Conservation (phyloP, 2,113 vertebrate genomes). For the Trogon melanurus region DNA sequence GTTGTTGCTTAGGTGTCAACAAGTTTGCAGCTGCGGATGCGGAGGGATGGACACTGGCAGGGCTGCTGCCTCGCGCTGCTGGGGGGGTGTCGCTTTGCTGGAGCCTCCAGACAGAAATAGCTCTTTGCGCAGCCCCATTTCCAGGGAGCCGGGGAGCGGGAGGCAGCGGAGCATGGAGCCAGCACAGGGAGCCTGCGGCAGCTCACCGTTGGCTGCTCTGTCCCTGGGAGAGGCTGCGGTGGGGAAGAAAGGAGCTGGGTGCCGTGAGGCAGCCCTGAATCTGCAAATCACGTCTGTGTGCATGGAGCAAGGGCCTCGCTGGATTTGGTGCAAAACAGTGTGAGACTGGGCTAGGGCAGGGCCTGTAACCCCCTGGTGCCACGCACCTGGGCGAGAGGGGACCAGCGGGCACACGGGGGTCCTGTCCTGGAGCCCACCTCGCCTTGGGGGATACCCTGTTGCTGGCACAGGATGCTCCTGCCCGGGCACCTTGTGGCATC, state of each 20-base stretch:
- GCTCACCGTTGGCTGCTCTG: background rate
- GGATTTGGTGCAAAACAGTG: background rate
- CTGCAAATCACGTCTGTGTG: background rate
- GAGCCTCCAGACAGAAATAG: background rate
- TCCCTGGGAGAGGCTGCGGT: background rate
- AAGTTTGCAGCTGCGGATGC: background rate
- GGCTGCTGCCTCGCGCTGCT: background rate
- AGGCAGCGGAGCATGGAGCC: background rate
- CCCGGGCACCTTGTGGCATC: rapidly evolving
- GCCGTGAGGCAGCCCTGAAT: background rate
- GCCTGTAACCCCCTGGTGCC: background rate
- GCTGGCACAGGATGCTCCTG: background rate
- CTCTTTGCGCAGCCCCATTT: background rate
- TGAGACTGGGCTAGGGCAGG: background rate
- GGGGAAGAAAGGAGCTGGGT: background rate
- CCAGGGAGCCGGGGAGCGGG: background rate
- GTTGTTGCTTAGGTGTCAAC: background rate
- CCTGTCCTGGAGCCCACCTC: background rate
- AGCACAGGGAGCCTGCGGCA: rapidly evolving
- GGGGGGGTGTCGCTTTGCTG: background rate
- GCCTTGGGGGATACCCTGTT: rapidly evolving
- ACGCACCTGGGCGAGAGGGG: background rate
- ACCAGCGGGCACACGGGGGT: background rate
- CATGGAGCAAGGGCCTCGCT: background rate
- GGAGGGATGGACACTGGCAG: background rate